Conservation (phyloP, 2,888 invertebrate genomes). For the Stomorhina lunata region DNA sequence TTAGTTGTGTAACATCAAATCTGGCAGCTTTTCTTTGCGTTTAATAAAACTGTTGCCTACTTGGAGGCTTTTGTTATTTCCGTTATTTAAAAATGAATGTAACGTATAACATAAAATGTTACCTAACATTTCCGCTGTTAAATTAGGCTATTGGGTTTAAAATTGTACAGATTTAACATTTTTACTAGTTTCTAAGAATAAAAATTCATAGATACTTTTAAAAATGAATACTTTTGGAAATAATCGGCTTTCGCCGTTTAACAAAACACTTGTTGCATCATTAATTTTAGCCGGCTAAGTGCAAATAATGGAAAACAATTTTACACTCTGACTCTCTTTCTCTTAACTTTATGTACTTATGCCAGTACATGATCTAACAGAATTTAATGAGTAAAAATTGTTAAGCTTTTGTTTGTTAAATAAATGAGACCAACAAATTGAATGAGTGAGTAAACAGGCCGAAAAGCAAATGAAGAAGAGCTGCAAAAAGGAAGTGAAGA, state of each 20-base stretch:
- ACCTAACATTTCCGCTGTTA: too few species aligned
- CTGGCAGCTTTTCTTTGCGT: too few species aligned
- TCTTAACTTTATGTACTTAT: slow-evolving; percentile 49
- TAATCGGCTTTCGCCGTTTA: neutral
- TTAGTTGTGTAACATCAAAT: too few species aligned
- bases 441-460: neutral
- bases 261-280: slow-evolving; percentile 49
- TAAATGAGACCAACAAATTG: too few species aligned
- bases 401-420: too few species aligned
- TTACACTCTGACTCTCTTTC: neutral
- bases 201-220: neutral
- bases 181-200: too few species aligned
- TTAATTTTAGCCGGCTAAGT: slow-evolving; percentile 33
- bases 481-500: neutral
- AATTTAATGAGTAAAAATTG: neutral
- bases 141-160: too few species aligned
- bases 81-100: too few species aligned
- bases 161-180: too few species aligned
- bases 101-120: too few species aligned
- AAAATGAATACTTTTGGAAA: neutral
- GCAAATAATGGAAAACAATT: neutral
- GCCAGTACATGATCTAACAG: slow-evolving; percentile 45
- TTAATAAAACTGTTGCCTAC: too few species aligned
- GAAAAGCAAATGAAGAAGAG: slow-evolving; percentile 27
- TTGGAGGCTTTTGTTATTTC: too few species aligned